Percentiles rank a stretch among this genome's conserved stretches.
Evolutionary conservation across 2,797 vertebrate species (phyloP).

Genomic region (Eremophila alpestris): DNA sequence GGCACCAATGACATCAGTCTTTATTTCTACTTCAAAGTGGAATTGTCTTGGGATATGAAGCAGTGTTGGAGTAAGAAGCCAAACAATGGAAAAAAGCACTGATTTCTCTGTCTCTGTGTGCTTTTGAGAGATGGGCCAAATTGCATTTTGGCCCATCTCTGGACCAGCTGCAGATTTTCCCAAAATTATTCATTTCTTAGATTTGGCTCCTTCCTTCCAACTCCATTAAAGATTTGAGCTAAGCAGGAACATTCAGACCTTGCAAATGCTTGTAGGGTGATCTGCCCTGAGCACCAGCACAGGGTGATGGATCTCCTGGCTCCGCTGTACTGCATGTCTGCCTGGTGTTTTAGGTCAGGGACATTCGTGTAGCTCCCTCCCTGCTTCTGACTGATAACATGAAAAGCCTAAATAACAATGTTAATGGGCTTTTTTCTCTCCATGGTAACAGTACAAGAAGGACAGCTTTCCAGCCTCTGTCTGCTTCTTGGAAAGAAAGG

Average conservation of each 20-base stretch:
- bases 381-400: constrained; percentile 1
- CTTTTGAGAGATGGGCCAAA: not conserved
- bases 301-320: not conserved
- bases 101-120: not conserved
- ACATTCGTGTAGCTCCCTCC: not conserved
- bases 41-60: not conserved
- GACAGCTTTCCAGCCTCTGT: not conserved
- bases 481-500: not conserved
- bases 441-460: constrained; percentile 19
- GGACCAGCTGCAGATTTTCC: not conserved
- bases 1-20: not conserved
- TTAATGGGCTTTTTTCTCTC: constrained; percentile 15
- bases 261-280: not conserved
- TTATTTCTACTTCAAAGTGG: not conserved
- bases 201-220: not conserved
- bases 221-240: not conserved
- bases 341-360: not conserved
- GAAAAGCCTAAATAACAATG: constrained; percentile 11
- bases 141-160: not conserved
- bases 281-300: not conserved
- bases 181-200: not conserved
- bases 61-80: not conserved
- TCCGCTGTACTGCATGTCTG: not conserved
- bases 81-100: not conserved
- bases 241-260: not conserved